A percentile compares a stretch with the other conserved stretches of the same genome.
phyloP scores from a whole-genome alignment of 92 coral and sea anemone genomes.

The Blastomussa wellsi region DNA sequence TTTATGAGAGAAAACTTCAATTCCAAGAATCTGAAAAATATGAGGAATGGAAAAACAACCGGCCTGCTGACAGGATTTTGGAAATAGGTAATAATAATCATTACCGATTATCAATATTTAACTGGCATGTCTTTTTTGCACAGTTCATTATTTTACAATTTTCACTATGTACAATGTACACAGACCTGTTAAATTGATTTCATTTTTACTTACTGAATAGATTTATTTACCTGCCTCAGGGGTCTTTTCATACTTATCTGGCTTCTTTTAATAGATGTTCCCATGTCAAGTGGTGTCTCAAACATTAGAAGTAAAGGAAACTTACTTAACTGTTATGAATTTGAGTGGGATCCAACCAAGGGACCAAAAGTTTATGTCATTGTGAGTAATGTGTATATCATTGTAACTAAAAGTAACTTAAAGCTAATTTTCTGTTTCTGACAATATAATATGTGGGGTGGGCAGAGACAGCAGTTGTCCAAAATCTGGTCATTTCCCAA shows the following conservation, averaged over 20 bases:
- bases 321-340: slow-evolving; percentile 78
- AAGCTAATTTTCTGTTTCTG: no score
- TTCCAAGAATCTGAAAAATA: slow-evolving; percentile 89
- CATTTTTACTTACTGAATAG: no score
- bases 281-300: slow-evolving; percentile 94
- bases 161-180: no score
- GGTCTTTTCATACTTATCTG: neutral
- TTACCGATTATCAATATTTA: no score
- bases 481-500: no score
- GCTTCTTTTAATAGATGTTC: slow-evolving; percentile 70
- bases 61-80: slow-evolving; percentile 88
- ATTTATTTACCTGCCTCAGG: neutral
- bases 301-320: slow-evolving; percentile 92
- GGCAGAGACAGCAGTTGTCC: no score
- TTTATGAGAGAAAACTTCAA: slow-evolving; percentile 94
- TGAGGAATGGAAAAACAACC: slow-evolving; percentile 90
- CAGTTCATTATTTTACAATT: no score
- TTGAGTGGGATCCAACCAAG: slow-evolving; percentile 91
- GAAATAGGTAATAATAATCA: slow-evolving; percentile 77
- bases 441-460: no score
- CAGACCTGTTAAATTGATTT: no score
- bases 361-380: slow-evolving; percentile 83
- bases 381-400: slow-evolving; percentile 46
- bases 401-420: no score
- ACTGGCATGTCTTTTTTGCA: no score